Conservation (phyloP, 2,888 invertebrate genomes). For the Lymantria monacha region DNA sequence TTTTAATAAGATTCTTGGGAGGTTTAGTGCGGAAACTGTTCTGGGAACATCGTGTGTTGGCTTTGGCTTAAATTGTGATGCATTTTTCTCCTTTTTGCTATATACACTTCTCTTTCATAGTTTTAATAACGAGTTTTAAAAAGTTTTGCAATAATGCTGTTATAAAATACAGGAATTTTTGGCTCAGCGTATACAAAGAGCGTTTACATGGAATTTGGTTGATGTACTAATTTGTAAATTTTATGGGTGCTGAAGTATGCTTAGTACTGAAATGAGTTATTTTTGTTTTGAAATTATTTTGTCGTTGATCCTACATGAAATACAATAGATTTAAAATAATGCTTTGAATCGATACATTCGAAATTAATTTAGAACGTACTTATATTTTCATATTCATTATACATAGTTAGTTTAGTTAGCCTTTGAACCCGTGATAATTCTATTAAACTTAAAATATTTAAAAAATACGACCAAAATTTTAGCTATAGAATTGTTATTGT, state of each 20-base stretch:
- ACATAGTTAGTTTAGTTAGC: no score
- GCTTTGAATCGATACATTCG: no score
- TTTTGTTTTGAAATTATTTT: no score
- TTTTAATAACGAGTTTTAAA: conserved; percentile 35
- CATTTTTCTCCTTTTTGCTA: conserved; percentile 24
- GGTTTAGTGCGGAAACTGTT: conserved; percentile 39
- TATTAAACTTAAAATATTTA: no score
- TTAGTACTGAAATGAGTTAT: no score
- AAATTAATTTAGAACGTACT: no score
- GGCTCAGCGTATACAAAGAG: conserved; percentile 9
- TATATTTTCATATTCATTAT: no score
- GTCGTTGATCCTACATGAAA: no score
- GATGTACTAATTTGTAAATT: conserved; percentile 6
- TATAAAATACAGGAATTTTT: conserved; percentile 29
- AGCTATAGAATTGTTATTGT: no score
- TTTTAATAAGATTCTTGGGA: conserved; percentile 52
- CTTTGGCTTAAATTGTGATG: conserved; percentile 32
- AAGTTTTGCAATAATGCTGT: conserved; percentile 34
- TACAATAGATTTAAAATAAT: no score
- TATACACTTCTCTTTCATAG: conserved; percentile 31
- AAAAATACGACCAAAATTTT: no score
- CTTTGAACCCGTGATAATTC: no score
- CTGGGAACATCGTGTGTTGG: conserved; percentile 32
- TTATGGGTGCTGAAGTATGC: neutral
- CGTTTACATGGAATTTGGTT: conserved; percentile 14